Conservation (phyloP, 2,797 vertebrate genomes). For the Psittacula derbiana region DNA sequence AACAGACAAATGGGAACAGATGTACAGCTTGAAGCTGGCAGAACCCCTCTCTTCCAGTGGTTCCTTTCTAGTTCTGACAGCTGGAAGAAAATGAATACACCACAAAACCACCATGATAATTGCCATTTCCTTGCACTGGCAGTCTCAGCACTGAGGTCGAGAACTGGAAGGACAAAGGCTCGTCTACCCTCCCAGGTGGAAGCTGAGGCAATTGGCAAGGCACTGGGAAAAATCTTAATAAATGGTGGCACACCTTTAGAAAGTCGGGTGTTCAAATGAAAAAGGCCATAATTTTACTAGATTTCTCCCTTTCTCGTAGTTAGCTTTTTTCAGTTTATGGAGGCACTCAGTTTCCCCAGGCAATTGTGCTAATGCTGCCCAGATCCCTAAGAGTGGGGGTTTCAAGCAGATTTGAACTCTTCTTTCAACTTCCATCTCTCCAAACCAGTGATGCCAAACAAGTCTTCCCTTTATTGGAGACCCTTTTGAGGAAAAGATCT, state of each 20-base stretch:
- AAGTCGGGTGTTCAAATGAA: neutral
- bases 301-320: neutral
- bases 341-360: neutral
- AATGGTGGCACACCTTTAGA: neutral
- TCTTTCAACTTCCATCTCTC: neutral
- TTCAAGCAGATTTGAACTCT: neutral
- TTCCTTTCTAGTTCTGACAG: constrained; percentile 45
- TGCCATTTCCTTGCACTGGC: neutral
- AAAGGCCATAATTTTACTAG: neutral
- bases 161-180: neutral
- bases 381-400: neutral
- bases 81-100: constrained; percentile 45
- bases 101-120: constrained; percentile 51
- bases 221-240: neutral
- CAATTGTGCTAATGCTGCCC: neutral
- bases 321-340: neutral
- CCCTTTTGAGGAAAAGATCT: neutral
- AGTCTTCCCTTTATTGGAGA: neutral
- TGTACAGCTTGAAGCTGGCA: constrained; percentile 34
- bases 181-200: neutral
- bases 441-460: neutral
- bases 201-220: neutral
- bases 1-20: constrained; percentile 48
- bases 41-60: neutral
- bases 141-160: neutral